phyloP scores from a whole-genome alignment of 2,113 vertebrate species.

The Oncorhynchus nerka region DNA sequence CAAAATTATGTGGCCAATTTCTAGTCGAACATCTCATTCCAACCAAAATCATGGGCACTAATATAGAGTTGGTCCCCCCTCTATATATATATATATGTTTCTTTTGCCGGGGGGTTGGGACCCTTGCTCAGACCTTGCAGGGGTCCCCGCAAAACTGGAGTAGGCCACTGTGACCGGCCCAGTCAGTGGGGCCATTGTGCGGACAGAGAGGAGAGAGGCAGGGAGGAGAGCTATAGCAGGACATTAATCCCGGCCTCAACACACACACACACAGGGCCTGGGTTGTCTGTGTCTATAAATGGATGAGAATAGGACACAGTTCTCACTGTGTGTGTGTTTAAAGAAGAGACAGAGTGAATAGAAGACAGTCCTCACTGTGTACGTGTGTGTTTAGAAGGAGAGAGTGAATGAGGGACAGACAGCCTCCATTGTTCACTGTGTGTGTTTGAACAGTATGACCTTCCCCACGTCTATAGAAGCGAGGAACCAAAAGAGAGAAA shows the following conservation, averaged over 20 bases:
- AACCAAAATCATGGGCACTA: no score
- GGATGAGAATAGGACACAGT: constrained; percentile 52
- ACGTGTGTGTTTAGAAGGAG: constrained; percentile 13
- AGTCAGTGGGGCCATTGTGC: background rate
- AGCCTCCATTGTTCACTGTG: constrained; percentile 19
- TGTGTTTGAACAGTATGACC: constrained; percentile 25
- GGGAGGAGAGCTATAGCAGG: constrained; percentile 17
- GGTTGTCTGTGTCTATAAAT: constrained; percentile 53
- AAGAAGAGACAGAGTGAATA: constrained; percentile 27
- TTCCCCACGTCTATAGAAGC: constrained; percentile 48
- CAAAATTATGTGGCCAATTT: no score
- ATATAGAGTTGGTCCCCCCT: no score
- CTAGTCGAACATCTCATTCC: no score
- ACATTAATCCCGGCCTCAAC: background rate
- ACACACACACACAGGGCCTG: constrained; percentile 26
- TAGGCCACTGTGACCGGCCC: background rate
- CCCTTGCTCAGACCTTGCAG: no score
- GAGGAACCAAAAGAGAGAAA: constrained; percentile 30
- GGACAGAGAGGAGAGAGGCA: constrained; percentile 10
- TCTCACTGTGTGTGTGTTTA: constrained; percentile 51
- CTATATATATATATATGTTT: no score
- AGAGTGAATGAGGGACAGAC: constrained; percentile 40
- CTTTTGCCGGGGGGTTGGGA: no score
- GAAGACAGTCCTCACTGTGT: constrained; percentile 39
- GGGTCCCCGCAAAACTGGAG: no score